Evolutionary conservation across 2,888 invertebrate genomes (phyloP).

Genomic region (Brachyptera risi): DNA sequence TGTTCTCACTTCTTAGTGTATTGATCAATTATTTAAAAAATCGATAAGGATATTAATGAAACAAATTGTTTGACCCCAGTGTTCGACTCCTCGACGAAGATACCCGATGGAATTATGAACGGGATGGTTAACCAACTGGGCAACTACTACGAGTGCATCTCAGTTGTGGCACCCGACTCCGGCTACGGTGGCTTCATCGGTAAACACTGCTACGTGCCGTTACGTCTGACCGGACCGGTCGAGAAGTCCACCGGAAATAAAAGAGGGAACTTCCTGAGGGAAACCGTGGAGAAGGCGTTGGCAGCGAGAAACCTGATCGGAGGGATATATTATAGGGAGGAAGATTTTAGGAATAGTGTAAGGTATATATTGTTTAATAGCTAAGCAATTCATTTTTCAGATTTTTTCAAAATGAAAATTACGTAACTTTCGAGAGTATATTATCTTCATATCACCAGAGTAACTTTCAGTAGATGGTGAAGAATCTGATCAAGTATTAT

Average conservation of each 20-base stretch:
- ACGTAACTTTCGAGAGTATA: too few relatives aligned
- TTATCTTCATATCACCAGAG: too few relatives aligned
- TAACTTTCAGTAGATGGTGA: too few relatives aligned
- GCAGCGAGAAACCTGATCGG: too few relatives aligned
- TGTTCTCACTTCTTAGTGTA: too few relatives aligned
- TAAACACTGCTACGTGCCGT: conserved; percentile 4
- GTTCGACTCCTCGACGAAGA: conserved; percentile 12
- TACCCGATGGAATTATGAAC: conserved; percentile 1
- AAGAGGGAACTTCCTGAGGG: neutral
- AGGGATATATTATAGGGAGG: neutral
- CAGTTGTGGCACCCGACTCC: neutral
- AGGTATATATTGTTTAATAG: neutral
- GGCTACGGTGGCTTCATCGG: neutral
- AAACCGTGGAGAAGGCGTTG: neutral
- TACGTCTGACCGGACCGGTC: neutral
- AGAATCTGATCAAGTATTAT: too few relatives aligned
- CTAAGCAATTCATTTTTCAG: too few relatives aligned
- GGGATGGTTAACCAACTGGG: conserved; percentile 1
- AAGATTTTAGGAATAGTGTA: neutral
- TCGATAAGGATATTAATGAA: neutral
- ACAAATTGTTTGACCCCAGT: neutral
- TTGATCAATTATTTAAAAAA: neutral
- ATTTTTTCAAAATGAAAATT: too few relatives aligned
- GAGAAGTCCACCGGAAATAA: too few relatives aligned
- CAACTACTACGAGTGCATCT: conserved; percentile 8